phyloP scores from a whole-genome alignment of 2,888 invertebrate genomes.

The Orchesella flavescens region DNA sequence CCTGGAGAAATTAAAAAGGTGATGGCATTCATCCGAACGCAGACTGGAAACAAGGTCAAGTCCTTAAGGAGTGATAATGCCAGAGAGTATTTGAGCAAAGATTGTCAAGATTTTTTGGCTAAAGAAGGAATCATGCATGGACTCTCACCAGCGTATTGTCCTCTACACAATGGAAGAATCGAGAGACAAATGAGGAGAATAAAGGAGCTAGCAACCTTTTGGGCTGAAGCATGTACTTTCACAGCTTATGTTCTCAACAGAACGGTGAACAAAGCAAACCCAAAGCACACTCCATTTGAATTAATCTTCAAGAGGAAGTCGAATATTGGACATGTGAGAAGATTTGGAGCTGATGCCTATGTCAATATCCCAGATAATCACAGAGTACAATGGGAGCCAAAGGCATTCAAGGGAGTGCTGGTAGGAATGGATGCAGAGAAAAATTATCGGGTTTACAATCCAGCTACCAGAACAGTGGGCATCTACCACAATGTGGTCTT shows the following conservation, averaged over 20 bases:
- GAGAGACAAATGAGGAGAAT: slow-evolving; percentile 73
- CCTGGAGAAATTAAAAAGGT: background rate
- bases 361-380: too few relatives aligned
- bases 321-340: background rate
- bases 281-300: slow-evolving; percentile 73
- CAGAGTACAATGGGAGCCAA: too few relatives aligned
- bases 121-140: slow-evolving; percentile 73
- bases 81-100: slow-evolving; percentile 41
- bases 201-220: slow-evolving; percentile 72
- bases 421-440: too few relatives aligned
- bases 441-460: too few relatives aligned
- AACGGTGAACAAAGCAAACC: slow-evolving; percentile 42
- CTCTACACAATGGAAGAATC: slow-evolving; percentile 73
- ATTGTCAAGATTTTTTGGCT: slow-evolving; percentile 70
- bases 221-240: slow-evolving; percentile 73
- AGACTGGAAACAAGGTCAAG: slow-evolving; percentile 53
- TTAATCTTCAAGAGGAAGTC: slow-evolving; percentile 71
- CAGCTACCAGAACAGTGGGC: too few relatives aligned
- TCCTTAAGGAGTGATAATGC: slow-evolving; percentile 42
- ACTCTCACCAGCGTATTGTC: slow-evolving; percentile 72
- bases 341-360: too few relatives aligned
- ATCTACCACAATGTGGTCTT: too few relatives aligned
- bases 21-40: slow-evolving; percentile 37
- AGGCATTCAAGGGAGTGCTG: too few relatives aligned
- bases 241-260: slow-evolving; percentile 73